phyloP scores from a whole-genome alignment of 2,797 vertebrate genomes.

The Periparus ater region DNA sequence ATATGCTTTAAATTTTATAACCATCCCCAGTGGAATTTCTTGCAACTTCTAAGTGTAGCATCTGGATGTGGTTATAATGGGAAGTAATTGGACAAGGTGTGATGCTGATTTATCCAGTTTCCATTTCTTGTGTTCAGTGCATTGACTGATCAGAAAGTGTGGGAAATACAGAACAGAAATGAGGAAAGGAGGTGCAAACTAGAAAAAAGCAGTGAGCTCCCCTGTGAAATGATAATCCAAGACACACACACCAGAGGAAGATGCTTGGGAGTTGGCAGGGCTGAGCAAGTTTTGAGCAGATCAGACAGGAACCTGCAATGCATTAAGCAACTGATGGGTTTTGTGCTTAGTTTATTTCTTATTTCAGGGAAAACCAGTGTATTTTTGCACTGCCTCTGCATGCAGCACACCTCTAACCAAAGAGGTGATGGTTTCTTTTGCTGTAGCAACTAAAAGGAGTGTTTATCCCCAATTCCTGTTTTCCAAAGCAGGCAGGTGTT shows the following conservation, averaged over 20 bases:
- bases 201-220: neutral
- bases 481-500: neutral
- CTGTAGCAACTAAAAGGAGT: neutral
- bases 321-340: neutral
- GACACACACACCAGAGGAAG: neutral
- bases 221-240: neutral
- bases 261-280: neutral
- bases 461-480: neutral
- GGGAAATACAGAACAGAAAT: conserved; percentile 28
- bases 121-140: neutral
- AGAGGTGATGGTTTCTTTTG: neutral
- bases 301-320: neutral
- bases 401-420: neutral
- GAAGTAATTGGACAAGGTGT: neutral
- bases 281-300: neutral
- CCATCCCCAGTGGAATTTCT: neutral
- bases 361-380: neutral
- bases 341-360: neutral
- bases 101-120: conserved; percentile 22
- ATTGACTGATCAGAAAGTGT: conserved; percentile 6
- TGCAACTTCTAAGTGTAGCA: neutral
- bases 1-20: neutral
- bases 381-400: neutral
- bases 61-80: neutral
- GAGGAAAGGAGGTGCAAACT: neutral